A percentile compares a stretch with the other conserved stretches of the same genome.
Conservation (phyloP, 2,888 invertebrate genomes). For the Eristalis tenax region DNA sequence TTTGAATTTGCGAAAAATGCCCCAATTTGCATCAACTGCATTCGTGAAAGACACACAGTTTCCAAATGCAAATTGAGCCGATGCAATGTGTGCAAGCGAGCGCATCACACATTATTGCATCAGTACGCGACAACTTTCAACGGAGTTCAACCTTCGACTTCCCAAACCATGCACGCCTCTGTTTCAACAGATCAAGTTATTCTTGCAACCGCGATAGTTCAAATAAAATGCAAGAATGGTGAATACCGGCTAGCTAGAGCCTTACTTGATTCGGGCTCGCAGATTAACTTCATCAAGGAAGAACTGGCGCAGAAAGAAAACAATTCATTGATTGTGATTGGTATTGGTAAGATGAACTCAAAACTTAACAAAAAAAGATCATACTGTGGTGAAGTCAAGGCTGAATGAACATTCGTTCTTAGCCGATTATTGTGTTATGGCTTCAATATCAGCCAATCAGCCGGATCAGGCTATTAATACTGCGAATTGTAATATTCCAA, state of each 20-base stretch:
- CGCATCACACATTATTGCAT: conserved; percentile 48
- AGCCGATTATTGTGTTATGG: not conserved
- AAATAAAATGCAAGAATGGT: too few species aligned
- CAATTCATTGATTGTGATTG: not conserved
- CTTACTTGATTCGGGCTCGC: too few species aligned
- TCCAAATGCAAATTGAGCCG: conserved; percentile 30
- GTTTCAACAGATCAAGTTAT: too few species aligned
- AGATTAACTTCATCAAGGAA: too few species aligned
- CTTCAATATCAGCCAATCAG: not conserved
- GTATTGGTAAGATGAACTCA: not conserved
- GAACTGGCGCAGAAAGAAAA: too few species aligned
- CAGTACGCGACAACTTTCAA: conserved; percentile 35
- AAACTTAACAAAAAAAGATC: not conserved
- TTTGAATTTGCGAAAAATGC: too few species aligned
- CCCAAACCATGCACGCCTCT: too few species aligned
- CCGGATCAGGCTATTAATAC: not conserved
- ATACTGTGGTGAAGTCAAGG: not conserved
- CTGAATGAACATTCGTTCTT: not conserved
- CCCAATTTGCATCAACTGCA: too few species aligned
- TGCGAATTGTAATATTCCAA: not conserved
- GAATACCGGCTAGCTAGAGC: too few species aligned
- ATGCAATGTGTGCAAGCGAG: conserved; percentile 45
- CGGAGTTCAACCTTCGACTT: too few species aligned
- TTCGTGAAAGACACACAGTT: not conserved
- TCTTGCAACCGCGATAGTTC: too few species aligned